A percentile compares a stretch with the other conserved stretches of the same genome.
Conservation (phyloP, 2,888 invertebrate species). For the Electrophaes corylata region DNA sequence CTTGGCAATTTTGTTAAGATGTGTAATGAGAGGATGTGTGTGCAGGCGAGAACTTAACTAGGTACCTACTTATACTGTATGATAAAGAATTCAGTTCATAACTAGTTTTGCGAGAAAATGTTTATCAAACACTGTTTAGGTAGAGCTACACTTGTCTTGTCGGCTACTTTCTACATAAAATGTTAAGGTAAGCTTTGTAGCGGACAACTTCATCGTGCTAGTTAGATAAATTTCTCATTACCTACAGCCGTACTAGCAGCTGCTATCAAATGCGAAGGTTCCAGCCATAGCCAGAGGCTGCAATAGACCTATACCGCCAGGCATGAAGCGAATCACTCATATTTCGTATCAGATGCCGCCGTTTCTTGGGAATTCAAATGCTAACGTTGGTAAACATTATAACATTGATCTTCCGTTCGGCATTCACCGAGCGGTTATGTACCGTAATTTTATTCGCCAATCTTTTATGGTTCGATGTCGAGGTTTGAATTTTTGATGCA, state of each 20-base stretch:
- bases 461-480: conserved; percentile 3
- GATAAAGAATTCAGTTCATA: conserved; percentile 25
- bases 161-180: conserved; percentile 40
- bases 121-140: conserved; percentile 11
- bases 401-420: conserved; percentile 10
- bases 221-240: conserved; percentile 63
- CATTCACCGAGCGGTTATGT: conserved; percentile 11
- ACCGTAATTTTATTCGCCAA: conserved; percentile 18
- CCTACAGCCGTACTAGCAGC: conserved; percentile 28
- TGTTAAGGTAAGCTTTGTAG: conserved; percentile 36
- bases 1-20: too few species aligned
- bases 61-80: not conserved
- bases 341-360: conserved; percentile 41
- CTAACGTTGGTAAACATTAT: too few species aligned
- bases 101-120: conserved; percentile 23
- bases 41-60: not conserved
- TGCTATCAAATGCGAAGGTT: conserved; percentile 35
- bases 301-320: conserved; percentile 24
- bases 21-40: not conserved
- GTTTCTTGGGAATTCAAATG: conserved; percentile 29
- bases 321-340: conserved; percentile 32
- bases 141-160: conserved; percentile 3
- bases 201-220: conserved; percentile 51
- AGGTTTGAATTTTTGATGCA: conserved; percentile 10
- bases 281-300: conserved; percentile 40